Evolutionary conservation across 1,140 invertebrate genomes (phyloP), one percentile per base, ranked within the genome.

Genomic region (Drosophila sp.): DNA sequence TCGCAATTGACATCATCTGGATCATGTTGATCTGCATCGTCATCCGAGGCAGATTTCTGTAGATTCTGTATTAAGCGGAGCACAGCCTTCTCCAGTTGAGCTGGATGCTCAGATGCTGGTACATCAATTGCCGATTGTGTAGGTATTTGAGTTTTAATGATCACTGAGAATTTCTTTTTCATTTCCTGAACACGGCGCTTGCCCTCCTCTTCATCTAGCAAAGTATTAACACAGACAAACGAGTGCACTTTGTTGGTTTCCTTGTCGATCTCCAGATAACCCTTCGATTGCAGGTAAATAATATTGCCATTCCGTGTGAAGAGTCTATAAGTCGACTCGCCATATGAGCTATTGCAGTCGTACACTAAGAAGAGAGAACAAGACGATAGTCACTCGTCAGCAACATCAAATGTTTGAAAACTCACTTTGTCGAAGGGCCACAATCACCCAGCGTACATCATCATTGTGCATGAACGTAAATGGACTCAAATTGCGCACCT

Each of bases 381-480:
- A 41, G 8, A 8, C 17, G 17, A 17, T 17, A 17, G 17, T 17
- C 17, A 17, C 17, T 17, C 17, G 17, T 17, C 17, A 17, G 17
- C 17, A 17, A 17, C 33, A n/a, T n/a, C 0, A 6, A 0, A 32
- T n/a, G 10, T 8, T 4, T 0, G 1, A 7, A 30, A 58, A 94
- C 95, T 96, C 93, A 98, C 97, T 98, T 92, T 97, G 95, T 90
- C 95, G 93, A 60, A 98, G 93, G 0, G 96, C 96, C 35, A 97
- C 95, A 85, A 97, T 95, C 7, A 96, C 95, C 95, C 96, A 97
- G 72, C 95, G 93, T 4, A 96, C 95, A 90, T 98, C 97, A 57
- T 97, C 96, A 61, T 95, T 94, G 91, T 97, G 96, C 95, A 98
- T 97, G 83, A 96, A 98, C 67, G 94, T 95, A 86, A 98, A 97